Evolutionary conservation across 23 tunicate genomes (phyloP).

Genomic region (Trididemnum miniatum): DNA sequence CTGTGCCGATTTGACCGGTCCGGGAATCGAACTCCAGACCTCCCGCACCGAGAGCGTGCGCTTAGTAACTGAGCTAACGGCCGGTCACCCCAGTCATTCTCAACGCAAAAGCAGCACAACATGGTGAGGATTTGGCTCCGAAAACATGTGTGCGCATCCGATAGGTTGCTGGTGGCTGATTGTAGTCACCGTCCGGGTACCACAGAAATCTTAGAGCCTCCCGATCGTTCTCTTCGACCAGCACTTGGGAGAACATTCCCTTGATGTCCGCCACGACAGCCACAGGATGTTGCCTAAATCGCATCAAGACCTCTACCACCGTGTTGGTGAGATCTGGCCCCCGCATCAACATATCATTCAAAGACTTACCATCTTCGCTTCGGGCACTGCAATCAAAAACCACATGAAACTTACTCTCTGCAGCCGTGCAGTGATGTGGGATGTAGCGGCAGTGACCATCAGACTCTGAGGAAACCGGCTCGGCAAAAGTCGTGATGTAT

Average conservation of each 20-base stretch:
- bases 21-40: too few species aligned
- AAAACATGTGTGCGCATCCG: neutral
- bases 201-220: neutral
- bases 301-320: neutral
- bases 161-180: neutral
- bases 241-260: neutral
- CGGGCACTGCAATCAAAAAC: neutral
- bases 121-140: neutral
- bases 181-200: neutral
- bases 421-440: slow-evolving; percentile 13
- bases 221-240: neutral
- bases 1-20: too few species aligned
- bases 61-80: too few species aligned
- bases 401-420: neutral
- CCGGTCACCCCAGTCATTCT: neutral
- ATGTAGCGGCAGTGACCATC: neutral
- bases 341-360: neutral
- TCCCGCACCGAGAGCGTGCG: too few species aligned
- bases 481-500: too few species aligned
- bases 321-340: neutral
- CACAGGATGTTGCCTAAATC: neutral
- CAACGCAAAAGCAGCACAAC: neutral
- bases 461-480: neutral
- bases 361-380: neutral
- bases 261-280: slow-evolving; percentile 7